Conservation (phyloP, 2,113 vertebrate genomes). For the Microtus montanus region DNA sequence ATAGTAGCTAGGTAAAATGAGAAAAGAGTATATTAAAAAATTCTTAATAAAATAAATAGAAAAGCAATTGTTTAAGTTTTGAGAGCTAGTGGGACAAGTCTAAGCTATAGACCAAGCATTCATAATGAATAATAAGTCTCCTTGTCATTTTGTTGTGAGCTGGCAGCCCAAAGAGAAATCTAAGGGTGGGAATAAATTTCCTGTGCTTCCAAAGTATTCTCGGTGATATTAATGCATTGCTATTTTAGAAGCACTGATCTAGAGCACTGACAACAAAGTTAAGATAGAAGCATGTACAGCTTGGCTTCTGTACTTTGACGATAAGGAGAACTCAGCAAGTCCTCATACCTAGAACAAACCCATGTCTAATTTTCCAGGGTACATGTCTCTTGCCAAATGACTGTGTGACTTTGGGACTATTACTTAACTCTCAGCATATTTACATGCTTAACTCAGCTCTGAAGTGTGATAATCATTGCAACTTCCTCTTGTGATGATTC, state of each 20-base stretch:
- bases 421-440: not conserved
- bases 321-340: not conserved
- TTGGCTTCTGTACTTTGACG: not conserved
- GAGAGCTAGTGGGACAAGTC: not conserved
- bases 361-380: not conserved
- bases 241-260: not conserved
- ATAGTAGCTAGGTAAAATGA: too few relatives aligned
- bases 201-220: not conserved
- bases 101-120: not conserved
- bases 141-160: not conserved
- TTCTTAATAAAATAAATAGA: too few relatives aligned
- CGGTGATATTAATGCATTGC: not conserved
- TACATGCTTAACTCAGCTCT: not conserved
- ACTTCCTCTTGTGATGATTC: not conserved
- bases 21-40: too few relatives aligned
- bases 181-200: not conserved
- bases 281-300: not conserved
- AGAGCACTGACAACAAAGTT: not conserved
- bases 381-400: not conserved
- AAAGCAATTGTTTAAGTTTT: not conserved
- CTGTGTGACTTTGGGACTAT: not conserved
- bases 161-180: not conserved
- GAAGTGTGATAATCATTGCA: not conserved
- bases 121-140: not conserved
- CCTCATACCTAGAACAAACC: not conserved